Conservation (phyloP, 2,888 invertebrate species). For the Prosapia bicincta region DNA sequence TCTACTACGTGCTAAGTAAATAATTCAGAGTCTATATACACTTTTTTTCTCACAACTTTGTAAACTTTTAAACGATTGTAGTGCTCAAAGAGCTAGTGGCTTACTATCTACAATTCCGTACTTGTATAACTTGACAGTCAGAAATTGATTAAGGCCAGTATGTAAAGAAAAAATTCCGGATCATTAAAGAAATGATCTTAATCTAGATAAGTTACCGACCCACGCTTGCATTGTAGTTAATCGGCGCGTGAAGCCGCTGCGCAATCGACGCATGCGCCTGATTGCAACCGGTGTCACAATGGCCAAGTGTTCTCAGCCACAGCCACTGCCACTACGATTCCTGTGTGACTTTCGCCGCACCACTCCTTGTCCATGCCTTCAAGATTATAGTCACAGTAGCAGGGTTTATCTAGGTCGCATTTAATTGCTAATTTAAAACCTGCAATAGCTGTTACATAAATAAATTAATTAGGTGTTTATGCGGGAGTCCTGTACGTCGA, state of each 20-base stretch:
- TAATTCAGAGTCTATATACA: too few relatives aligned
- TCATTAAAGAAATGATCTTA: not conserved
- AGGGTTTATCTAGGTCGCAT: not conserved
- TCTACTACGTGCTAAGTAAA: too few relatives aligned
- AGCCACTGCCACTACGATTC: not conserved
- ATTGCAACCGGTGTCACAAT: not conserved
- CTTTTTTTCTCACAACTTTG: too few relatives aligned
- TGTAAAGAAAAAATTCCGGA: not conserved
- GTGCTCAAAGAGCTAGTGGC: too few relatives aligned
- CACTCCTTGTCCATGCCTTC: not conserved
- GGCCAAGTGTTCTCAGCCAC: not conserved
- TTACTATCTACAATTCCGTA: too few relatives aligned
- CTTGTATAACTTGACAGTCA: too few relatives aligned
- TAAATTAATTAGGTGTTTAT: not conserved
- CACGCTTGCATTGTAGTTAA: not conserved
- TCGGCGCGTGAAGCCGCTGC: not conserved
- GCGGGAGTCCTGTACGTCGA: too few relatives aligned
- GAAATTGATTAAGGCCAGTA: not conserved
- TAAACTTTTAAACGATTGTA: too few relatives aligned
- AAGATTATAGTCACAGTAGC: not conserved
- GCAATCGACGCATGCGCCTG: not conserved
- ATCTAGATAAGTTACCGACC: not conserved
- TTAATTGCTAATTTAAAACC: not conserved
- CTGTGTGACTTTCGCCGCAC: not conserved
- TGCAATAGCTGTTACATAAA: not conserved